A percentile compares a stretch with the other conserved stretches of the same genome.
Conservation (phyloP, 2,888 invertebrate genomes). For the Phasia obesa region DNA sequence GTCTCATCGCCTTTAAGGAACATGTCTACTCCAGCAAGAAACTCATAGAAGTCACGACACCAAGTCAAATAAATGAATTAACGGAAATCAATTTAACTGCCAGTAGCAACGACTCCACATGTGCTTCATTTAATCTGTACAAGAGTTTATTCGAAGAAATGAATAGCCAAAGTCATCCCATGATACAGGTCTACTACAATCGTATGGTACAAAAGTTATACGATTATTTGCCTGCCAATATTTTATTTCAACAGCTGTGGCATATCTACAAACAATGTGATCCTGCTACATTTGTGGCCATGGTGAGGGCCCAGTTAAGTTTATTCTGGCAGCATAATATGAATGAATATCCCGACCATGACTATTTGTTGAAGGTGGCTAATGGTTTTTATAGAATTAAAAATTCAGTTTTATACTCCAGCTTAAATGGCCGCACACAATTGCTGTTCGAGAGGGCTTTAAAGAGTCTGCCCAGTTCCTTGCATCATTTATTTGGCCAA, state of each 20-base stretch:
- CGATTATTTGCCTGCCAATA: conserved; percentile 19
- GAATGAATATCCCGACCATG: conserved; percentile 58
- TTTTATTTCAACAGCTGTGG: conserved; percentile 51
- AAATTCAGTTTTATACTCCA: conserved; percentile 29
- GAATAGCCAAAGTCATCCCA: conserved; percentile 60
- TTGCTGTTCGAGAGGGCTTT: conserved; percentile 46
- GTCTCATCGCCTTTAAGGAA: conserved; percentile 5
- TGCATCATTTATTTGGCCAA: conserved; percentile 56
- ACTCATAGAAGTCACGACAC: background rate
- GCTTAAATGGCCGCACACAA: conserved; percentile 24
- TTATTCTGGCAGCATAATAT: conserved; percentile 62
- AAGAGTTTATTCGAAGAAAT: conserved; percentile 62
- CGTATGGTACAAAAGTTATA: conserved; percentile 55
- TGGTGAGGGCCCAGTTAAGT: conserved; percentile 56
- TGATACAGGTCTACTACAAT: conserved; percentile 55
- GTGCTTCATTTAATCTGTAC: conserved; percentile 44
- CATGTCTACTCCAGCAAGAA: conserved; percentile 8
- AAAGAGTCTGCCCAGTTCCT: conserved; percentile 46
- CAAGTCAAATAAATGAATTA: conserved; percentile 1
- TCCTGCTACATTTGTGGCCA: conserved; percentile 43
- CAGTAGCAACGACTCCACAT: conserved; percentile 14
- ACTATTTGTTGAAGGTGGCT: conserved; percentile 54
- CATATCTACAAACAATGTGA: conserved; percentile 54
- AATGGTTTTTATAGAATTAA: conserved; percentile 62
- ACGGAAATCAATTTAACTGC: background rate